Percentiles rank a stretch among this genome's conserved stretches.
Conservation (phyloP, 2,888 invertebrate species). For the Philereme transversata region DNA sequence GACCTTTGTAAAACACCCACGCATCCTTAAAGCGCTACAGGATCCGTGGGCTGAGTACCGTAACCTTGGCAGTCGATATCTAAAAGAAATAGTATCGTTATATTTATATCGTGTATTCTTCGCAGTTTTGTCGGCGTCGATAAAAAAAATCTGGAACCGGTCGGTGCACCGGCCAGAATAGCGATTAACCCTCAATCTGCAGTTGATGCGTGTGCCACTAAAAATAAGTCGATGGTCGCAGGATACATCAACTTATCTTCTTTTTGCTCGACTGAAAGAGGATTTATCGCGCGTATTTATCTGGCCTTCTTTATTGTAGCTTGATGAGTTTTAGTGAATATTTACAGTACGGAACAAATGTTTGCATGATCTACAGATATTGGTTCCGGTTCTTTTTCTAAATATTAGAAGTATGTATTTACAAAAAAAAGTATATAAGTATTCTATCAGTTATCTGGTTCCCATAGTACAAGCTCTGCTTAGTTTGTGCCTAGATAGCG, state of each 20-base stretch:
- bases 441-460: too few relatives aligned
- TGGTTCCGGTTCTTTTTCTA: too few relatives aligned
- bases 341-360: too few relatives aligned
- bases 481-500: too few relatives aligned
- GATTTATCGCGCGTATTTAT: too few relatives aligned
- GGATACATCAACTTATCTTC: slow-evolving; percentile 9
- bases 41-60: slow-evolving; percentile 30
- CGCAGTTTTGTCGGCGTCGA: slow-evolving; percentile 44
- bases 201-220: slow-evolving; percentile 59
- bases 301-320: too few relatives aligned
- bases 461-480: too few relatives aligned
- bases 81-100: slow-evolving; percentile 50
- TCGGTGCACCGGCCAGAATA: slow-evolving; percentile 65
- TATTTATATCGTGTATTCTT: slow-evolving; percentile 27
- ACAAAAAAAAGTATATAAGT: too few relatives aligned
- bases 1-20: slow-evolving; percentile 51
- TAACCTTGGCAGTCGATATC: slow-evolving; percentile 38
- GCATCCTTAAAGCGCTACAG: slow-evolving; percentile 41
- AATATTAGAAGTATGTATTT: too few relatives aligned
- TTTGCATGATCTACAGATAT: too few relatives aligned
- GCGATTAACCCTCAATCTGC: slow-evolving; percentile 70
- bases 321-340: too few relatives aligned
- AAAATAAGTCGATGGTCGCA: slow-evolving; percentile 52
- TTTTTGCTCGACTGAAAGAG: slow-evolving; percentile 12
- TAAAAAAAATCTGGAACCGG: slow-evolving; percentile 70